Percentiles rank a stretch among this genome's conserved stretches.
These are phyloP conservation scores for Lasioglossum lativentre DNA, from an alignment of 2,888 invertebrate species.

Conservation along the genomic window DNA sequence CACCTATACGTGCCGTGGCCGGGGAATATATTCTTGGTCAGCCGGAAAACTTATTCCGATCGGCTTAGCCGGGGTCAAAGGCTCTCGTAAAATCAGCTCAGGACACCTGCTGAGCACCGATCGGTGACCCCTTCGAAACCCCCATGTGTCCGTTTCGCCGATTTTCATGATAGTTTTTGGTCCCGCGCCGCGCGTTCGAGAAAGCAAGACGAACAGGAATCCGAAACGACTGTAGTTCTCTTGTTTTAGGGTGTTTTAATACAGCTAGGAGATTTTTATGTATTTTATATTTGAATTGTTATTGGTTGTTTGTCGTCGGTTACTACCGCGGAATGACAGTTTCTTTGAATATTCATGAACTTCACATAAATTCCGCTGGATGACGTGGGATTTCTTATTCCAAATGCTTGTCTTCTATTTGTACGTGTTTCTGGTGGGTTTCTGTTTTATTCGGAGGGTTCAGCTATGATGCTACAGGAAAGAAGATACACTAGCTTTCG, in stretches of 20 bases:
- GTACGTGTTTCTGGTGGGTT: background rate
- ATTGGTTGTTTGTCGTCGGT: background rate
- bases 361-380: background rate
- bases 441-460: too few relatives aligned
- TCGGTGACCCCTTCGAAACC: constrained; percentile 35
- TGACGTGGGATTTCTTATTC: background rate
- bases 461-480: too few relatives aligned
- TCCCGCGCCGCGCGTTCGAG: background rate
- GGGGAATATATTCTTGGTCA: constrained; percentile 54
- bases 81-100: constrained; percentile 79
- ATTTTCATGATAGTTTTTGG: constrained; percentile 47
- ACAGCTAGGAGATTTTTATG: background rate
- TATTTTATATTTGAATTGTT: background rate
- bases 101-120: constrained; percentile 78
- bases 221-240: background rate
- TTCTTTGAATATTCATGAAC: constrained; percentile 3
- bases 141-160: constrained; percentile 41
- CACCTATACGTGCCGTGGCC: constrained; percentile 56
- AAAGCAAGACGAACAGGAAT: background rate
- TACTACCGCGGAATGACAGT: background rate
- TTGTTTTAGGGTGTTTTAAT: background rate
- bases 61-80: constrained; percentile 76
- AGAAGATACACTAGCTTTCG: too few relatives aligned
- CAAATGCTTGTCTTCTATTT: background rate
- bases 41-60: constrained; percentile 77